Evolutionary conservation across 2,888 invertebrate species (phyloP), one percentile per base, ranked within the genome.

Genomic region (Tinea trinotella): DNA sequence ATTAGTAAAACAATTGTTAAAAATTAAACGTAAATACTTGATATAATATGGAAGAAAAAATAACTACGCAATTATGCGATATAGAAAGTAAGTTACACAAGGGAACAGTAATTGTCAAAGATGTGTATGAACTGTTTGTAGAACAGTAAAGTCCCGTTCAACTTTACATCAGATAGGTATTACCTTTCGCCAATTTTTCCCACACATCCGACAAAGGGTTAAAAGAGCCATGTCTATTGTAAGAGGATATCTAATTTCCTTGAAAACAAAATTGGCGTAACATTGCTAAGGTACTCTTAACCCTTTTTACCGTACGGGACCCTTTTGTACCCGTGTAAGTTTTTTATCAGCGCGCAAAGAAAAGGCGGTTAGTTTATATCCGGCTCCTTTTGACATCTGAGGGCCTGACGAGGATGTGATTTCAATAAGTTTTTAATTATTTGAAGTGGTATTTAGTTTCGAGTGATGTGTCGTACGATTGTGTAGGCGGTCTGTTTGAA

Each of bases 331-430:
- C 73, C 74, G 70, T 70, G 70, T 70, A 12, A 19, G 18, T 54
- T 65, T 62, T 68, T 73, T 68, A 73, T 68, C 61, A 62, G 66
- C 71, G 84, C 76, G 85, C 70, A 82, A 85, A 84, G 83, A 85
- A 85, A 81, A 83, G 85, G 85, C 85, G 85, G 84, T 82, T 76
- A 80, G 85, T 85, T 85, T 85, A 84, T 85, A 81, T 85, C 85
- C 85, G 84, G 82, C 62, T 59, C 69, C 67, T 71, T 75, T 78
- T 81, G 78, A 79, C 76, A 66, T 77, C 74, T 73, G 68, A 64
- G 76, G 79, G 81, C 78, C 72, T 74, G 72, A 71, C 73, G 40
- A 53, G 74, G 72, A 71, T 70, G 70, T 34, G 55, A 67, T 70
- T 67, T 80, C 72, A 81, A 81, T 79, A 76, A 71, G 81, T 70